These are phyloP conservation scores for Heterodera filipjevi DNA, from an alignment of 2,888 invertebrate species.

Conservation along the genomic window DNA sequence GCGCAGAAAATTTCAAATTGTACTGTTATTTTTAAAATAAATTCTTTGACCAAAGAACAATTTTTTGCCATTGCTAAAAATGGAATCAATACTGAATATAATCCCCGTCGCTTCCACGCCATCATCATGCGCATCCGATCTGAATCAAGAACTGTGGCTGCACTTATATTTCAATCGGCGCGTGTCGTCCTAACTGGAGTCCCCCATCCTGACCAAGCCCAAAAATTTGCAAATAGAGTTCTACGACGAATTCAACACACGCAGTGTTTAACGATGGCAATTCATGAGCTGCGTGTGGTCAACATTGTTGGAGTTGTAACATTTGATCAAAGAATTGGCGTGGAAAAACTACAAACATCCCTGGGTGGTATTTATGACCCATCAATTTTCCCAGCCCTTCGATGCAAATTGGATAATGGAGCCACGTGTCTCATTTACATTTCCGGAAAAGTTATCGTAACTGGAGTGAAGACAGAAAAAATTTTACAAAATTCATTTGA, in stretches of 20 bases:
- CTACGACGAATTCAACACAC: not conserved
- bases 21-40: slow-evolving; percentile 13
- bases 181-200: slow-evolving; percentile 3
- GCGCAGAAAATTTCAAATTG: slow-evolving; percentile 18
- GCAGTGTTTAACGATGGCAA: not conserved
- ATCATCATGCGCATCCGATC: slow-evolving; percentile 15
- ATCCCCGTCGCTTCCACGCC: slow-evolving; percentile 4
- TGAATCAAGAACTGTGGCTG: not conserved
- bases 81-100: slow-evolving; percentile 18
- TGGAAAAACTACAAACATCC: not conserved
- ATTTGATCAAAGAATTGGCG: not conserved
- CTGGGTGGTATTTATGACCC: slow-evolving; percentile 4
- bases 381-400: slow-evolving; percentile 14
- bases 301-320: slow-evolving; percentile 2
- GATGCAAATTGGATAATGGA: not conserved
- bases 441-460: slow-evolving; percentile 17
- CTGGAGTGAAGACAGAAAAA: not conserved
- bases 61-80: slow-evolving; percentile 3
- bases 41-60: not conserved
- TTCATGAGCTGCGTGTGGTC: not conserved
- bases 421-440: slow-evolving; percentile 23
- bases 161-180: not conserved
- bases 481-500: not conserved
- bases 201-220: not conserved
- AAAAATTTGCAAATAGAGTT: not conserved